A percentile compares a stretch with the other conserved stretches of the same genome.
Evolutionary conservation across 2,797 vertebrate species (phyloP).

Genomic region (Poeciliopsis infans): DNA sequence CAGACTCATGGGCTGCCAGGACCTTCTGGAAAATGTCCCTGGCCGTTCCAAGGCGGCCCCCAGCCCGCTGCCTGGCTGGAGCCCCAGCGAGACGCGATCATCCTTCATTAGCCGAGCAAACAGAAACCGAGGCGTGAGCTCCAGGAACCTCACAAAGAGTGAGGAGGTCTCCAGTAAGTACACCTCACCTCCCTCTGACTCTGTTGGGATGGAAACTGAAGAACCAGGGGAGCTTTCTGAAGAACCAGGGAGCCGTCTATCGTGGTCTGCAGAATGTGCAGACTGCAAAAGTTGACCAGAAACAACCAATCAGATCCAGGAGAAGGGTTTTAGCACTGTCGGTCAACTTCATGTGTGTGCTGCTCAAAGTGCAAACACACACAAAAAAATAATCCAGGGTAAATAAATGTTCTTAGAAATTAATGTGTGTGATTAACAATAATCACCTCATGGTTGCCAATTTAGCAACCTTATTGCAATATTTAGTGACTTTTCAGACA

Average conservation of each 20-base stretch:
- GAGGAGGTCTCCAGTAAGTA: conserved; percentile 87
- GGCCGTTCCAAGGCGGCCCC: conserved; percentile 82
- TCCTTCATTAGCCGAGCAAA: conserved; percentile 90
- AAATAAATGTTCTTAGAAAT: too few species aligned
- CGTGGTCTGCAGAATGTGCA: too few species aligned
- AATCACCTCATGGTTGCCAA: not conserved
- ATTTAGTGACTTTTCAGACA: not conserved
- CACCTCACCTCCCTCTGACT: not conserved
- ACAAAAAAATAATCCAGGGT: not conserved
- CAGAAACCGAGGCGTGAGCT: conserved; percentile 86
- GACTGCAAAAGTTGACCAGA: too few species aligned
- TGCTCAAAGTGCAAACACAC: too few species aligned
- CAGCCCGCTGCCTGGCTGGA: conserved; percentile 81
- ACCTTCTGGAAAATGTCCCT: conserved; percentile 87
- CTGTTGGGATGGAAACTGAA: not conserved
- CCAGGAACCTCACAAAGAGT: conserved; percentile 84
- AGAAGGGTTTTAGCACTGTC: too few species aligned
- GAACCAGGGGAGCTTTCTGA: not conserved
- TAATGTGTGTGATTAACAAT: not conserved
- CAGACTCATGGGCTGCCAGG: conserved; percentile 85
- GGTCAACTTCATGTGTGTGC: too few species aligned
- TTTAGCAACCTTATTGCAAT: not conserved
- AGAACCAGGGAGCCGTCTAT: too few species aligned
- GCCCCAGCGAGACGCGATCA: conserved; percentile 84
- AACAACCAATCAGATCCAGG: too few species aligned